Percentiles rank a stretch among this genome's conserved stretches.
These are phyloP conservation scores for Polietes domitor DNA, from an alignment of 2,888 invertebrate genomes.

Conservation along the genomic window DNA sequence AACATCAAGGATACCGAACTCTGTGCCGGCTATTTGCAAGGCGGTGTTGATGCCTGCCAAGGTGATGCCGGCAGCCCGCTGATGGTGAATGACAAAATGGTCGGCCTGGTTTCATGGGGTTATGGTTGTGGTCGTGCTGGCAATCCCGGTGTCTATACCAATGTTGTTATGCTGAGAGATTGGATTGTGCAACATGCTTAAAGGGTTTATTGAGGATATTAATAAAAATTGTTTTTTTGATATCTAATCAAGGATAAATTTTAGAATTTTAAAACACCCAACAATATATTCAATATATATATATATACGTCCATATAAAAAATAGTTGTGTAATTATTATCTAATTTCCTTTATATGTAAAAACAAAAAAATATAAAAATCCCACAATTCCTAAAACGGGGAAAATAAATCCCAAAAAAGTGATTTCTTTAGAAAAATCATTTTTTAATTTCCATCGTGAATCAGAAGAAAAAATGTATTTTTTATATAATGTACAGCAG, in stretches of 20 bases:
- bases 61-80: conserved; percentile 67
- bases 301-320: too few species aligned
- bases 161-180: conserved; percentile 51
- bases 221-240: conserved; percentile 53
- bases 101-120: conserved; percentile 67
- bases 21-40: conserved; percentile 82
- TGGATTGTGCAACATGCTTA: conserved; percentile 55
- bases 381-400: too few species aligned
- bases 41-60: conserved; percentile 76
- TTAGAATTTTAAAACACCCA: neutral
- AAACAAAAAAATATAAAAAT: too few species aligned
- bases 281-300: too few species aligned
- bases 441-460: too few species aligned
- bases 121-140: conserved; percentile 63
- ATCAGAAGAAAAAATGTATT: too few species aligned
- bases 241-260: neutral
- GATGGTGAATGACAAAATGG: conserved; percentile 50
- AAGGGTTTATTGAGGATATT: neutral
- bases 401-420: too few species aligned
- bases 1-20: conserved; percentile 82
- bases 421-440: too few species aligned
- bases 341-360: too few species aligned
- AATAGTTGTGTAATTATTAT: too few species aligned
- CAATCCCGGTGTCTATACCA: conserved; percentile 66
- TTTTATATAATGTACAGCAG: too few species aligned